Percentiles rank a stretch among this genome's conserved stretches.
These are phyloP conservation scores for Epiblema foenella DNA, from an alignment of 2,888 invertebrate genomes.

Conservation along the genomic window DNA sequence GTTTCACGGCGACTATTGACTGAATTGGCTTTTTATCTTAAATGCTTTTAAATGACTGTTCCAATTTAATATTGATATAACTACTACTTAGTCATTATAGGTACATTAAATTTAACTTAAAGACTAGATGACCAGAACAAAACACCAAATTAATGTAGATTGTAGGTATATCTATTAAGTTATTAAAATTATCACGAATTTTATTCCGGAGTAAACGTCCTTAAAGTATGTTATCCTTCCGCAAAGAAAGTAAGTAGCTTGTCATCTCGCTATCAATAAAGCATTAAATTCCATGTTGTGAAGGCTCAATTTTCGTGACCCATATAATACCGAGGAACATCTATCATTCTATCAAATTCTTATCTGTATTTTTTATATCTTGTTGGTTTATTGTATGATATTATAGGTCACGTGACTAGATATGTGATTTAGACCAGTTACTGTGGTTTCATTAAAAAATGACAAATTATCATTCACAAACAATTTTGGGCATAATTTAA, in stretches of 20 bases:
- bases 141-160: too few relatives aligned
- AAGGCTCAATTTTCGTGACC: conserved; percentile 42
- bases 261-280: conserved; percentile 53
- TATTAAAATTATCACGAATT: neutral
- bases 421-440: too few relatives aligned
- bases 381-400: neutral
- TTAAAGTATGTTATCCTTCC: conserved; percentile 41
- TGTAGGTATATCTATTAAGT: too few relatives aligned
- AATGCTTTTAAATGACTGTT: too few relatives aligned
- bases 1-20: too few relatives aligned
- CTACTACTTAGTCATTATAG: neutral
- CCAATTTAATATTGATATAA: too few relatives aligned
- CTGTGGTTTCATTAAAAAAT: too few relatives aligned
- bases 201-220: conserved; percentile 28
- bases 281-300: conserved; percentile 45
- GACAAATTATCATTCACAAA: too few relatives aligned
- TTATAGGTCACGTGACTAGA: too few relatives aligned
- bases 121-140: neutral
- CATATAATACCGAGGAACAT: conserved; percentile 40
- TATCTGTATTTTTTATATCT: neutral
- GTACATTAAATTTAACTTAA: neutral
- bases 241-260: conserved; percentile 52
- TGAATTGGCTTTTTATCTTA: too few relatives aligned
- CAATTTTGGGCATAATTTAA: too few relatives aligned
- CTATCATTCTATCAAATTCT: conserved; percentile 36